A percentile compares a stretch with the other conserved stretches of the same genome.
Evolutionary conservation across 2,797 vertebrate species (phyloP).

Genomic region (Enteromius anoplus): DNA sequence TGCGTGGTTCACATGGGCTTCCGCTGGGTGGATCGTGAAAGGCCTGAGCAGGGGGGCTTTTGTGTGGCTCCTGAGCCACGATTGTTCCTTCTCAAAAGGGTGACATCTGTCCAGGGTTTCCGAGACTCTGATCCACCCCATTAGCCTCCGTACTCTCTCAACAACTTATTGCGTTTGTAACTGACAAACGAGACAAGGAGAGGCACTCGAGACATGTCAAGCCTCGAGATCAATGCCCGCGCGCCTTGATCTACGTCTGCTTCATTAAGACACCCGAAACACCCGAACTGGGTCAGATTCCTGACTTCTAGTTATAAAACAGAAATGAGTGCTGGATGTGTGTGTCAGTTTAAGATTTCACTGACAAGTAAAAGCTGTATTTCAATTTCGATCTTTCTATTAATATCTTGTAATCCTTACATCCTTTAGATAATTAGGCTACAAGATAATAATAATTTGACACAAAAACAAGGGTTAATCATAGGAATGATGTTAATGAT

Average conservation of each 20-base stretch:
- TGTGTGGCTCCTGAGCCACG: slow-evolving; percentile 67
- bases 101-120: slow-evolving; percentile 77
- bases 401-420: background rate
- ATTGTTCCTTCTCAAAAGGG: slow-evolving; percentile 74
- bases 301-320: background rate
- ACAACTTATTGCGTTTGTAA: slow-evolving; percentile 61
- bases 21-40: slow-evolving; percentile 64
- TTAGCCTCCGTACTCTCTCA: slow-evolving; percentile 62
- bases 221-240: slow-evolving; percentile 50
- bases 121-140: slow-evolving; percentile 68
- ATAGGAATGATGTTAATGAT: background rate
- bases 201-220: slow-evolving; percentile 58
- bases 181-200: slow-evolving; percentile 62
- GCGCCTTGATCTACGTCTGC: slow-evolving; percentile 52
- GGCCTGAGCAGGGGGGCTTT: slow-evolving; percentile 70
- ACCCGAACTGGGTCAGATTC: slow-evolving; percentile 10
- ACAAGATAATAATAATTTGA: background rate
- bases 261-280: slow-evolving; percentile 57
- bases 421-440: background rate
- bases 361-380: background rate
- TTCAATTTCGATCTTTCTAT: background rate
- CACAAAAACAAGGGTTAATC: background rate
- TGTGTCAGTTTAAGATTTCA: background rate
- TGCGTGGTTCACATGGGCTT: slow-evolving; percentile 77
- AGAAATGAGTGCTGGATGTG: background rate